Evolutionary conservation across 2,113 vertebrate genomes (phyloP), one percentile per base, ranked within the genome.

Genomic region (Megatriorchis doriae): DNA sequence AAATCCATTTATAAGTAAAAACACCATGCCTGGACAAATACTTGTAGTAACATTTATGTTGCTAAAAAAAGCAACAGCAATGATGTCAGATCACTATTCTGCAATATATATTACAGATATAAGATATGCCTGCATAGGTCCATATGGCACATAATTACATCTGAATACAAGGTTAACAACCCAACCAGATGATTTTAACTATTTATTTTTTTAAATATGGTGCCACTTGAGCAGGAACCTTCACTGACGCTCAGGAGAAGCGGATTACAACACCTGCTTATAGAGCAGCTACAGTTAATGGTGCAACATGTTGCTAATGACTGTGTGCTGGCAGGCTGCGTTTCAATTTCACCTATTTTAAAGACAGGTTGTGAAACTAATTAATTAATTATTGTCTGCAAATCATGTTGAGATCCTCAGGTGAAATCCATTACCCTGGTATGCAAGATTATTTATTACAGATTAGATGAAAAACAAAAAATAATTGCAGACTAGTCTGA

Each of bases 331-430:
- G 36, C 81, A 88, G 74, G 56, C 61, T 72, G 74, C 40, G 58
- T 68, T 95, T 90, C 81, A 72, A 56, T 94, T 91, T 93, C 90
- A 77, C 73, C 81, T 85, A 61, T 93, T 96, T 82, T 92, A 94
- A 95, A 95, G 83, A 72, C 88, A 79, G 40, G 70, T 93, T 92
- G 66, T 92, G 92, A 93, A 96, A 86, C 65, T 81, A 96, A 96
- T 92, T 96, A 95, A 95, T 95, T 93, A 95, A 93, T 83, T 94
- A 91, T 79, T 92, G 66, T 78, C 88, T 87, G 52, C 52, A 94
- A 87, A 96, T 52, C 65, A 75, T 19, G 38, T 63, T 72, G 56
- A 93, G 52, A 87, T 86, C 90, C 79, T 94, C 83, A 86, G 65
- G 93, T 97, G 77, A 94, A 92, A 95, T 93, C 32, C 75, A 93